These are phyloP conservation scores for Seladonia tumulorum DNA, from an alignment of 2,888 invertebrate genomes.

Conservation along the genomic window DNA sequence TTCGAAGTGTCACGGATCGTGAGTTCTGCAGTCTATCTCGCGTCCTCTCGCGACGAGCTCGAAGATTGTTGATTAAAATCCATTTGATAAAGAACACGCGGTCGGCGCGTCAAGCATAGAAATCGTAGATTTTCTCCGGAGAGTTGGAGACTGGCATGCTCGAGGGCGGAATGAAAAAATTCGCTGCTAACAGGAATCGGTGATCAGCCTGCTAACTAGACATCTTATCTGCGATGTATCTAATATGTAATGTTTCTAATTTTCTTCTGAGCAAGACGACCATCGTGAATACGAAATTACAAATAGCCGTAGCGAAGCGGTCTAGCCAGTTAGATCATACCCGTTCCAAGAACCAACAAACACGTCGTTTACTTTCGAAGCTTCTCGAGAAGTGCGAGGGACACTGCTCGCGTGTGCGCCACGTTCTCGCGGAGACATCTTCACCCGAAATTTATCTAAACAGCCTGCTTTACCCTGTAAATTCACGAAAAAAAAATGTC, in stretches of 20 bases:
- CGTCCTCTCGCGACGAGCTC: background rate
- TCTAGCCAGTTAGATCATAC: conserved; percentile 28
- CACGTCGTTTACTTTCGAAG: conserved; percentile 42
- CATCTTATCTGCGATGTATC: background rate
- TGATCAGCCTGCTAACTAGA: background rate
- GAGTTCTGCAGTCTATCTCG: background rate
- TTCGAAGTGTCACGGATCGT: background rate
- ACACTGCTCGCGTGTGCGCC: background rate
- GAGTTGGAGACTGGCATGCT: background rate
- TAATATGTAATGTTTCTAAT: background rate
- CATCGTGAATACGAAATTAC: conserved; percentile 22
- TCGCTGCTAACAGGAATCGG: background rate
- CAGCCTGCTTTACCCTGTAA: background rate
- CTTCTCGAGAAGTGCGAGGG: conserved; percentile 2
- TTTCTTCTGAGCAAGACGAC: background rate
- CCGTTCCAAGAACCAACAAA: conserved; percentile 29
- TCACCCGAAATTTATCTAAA: conserved; percentile 22
- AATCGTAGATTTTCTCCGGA: background rate
- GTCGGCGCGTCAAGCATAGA: background rate
- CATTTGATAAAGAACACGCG: background rate
- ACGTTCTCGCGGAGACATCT: background rate
- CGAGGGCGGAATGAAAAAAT: background rate
- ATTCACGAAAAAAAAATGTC: background rate
- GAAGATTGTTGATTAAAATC: background rate
- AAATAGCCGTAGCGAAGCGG: background rate